Base-by-base conservation (phyloP, 2,113 vertebrate species). In the Dipodomys ordii region DNA sequence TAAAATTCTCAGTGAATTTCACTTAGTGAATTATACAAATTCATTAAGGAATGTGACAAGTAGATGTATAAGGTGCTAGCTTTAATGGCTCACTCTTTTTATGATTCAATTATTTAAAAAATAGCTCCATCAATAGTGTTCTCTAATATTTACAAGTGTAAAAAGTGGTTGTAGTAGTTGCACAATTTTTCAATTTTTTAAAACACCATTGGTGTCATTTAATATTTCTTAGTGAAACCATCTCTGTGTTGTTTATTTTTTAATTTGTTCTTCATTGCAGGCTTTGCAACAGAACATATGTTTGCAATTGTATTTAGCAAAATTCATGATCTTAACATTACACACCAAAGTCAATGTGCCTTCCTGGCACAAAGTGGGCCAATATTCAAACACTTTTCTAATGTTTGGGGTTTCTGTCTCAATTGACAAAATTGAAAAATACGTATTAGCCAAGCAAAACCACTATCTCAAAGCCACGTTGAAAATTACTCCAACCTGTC, bases 371-470 rank as follows among this genome's bases (percentile, higher is more conserved):
- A 92, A 84, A 91, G 76, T 2, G 91, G 81, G 71, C 53, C 74
- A 94, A 90, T 90, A 91, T 96, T 95, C 91, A 96, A 96, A 98
- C 88, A 93, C 92, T 68, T 92, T 88, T 96, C 62, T 87, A 92
- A 90, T 94, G 94, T 97, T 91, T 97, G 92, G 92, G 74, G n/a
- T 97, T 98, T 95, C 94, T 97, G 96, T 97, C 92, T 97, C 95
- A 94, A 95, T 81, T 94, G 93, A 94, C 82, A 98, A 96, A 98
- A 97, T 60, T 88, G 69, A 92, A 97, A 94, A 97, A 96, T 76
- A 81, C 90, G 83, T 67, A 96, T 91, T 92, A 86, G 97, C 96
- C 96, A 98, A 96, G 85, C 57, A 97, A 97, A 97, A 68, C 60
- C 97, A 96, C 92, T 94, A 96, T 97, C 95, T 97, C 91, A 96